phyloP scores from a whole-genome alignment of 2,113 vertebrate genomes.

The Rafetus swinhoei region DNA sequence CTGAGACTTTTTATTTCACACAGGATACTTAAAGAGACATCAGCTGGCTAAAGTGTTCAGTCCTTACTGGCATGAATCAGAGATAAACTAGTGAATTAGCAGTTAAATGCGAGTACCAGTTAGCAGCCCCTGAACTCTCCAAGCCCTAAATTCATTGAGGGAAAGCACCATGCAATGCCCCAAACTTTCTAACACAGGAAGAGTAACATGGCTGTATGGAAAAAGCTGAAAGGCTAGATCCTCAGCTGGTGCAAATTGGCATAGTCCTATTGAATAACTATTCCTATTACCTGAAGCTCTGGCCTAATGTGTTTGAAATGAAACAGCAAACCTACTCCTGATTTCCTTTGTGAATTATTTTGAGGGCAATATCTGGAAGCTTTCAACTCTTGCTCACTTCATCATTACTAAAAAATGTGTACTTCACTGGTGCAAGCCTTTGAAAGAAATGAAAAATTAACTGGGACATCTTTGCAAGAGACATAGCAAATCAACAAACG shows the following conservation, averaged over 20 bases:
- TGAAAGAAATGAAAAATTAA: slow-evolving; percentile 3
- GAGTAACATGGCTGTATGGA: no score
- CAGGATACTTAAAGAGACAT: background rate
- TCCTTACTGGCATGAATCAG: background rate
- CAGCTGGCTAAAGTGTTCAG: background rate
- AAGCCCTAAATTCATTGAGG: background rate
- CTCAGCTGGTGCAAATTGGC: background rate
- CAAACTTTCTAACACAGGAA: background rate
- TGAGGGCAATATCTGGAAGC: background rate
- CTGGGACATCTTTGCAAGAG: background rate
- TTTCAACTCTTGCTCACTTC: background rate
- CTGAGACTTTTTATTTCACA: background rate
- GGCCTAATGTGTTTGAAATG: background rate
- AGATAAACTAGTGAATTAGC: background rate
- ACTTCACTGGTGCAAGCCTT: background rate
- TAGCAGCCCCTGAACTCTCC: background rate
- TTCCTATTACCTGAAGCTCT: slow-evolving; percentile 3
- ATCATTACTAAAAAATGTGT: background rate
- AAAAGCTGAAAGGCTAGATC: background rate
- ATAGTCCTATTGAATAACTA: background rate
- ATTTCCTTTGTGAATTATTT: background rate
- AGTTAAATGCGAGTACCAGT: background rate
- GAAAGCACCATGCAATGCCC: background rate
- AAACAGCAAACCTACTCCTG: rapidly evolving
- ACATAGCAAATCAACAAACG: background rate